Evolutionary conservation across 2,888 invertebrate genomes (phyloP), one percentile per base, ranked within the genome.

Genomic region (Steinernema hermaphroditum): DNA sequence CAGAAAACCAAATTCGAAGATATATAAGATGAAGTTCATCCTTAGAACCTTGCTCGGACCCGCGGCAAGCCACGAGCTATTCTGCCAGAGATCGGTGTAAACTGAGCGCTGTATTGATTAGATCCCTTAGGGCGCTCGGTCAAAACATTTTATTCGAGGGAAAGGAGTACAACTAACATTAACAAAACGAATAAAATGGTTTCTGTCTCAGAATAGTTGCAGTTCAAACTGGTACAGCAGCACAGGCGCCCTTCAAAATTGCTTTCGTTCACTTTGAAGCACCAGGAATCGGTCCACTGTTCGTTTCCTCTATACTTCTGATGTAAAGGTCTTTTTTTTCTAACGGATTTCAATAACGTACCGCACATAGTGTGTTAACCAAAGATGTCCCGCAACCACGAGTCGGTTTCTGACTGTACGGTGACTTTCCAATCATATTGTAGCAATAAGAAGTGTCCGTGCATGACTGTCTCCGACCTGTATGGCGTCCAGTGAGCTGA

Each of bases 191-290:
- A 12, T 32, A 29, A 37, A 8, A 6, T 50, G 2, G 46, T 19
- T 19, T 46, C n/a, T 46, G 6, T 46, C 16, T 16, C 16, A 32
- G 32, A 24, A 32, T 16, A 62, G 34, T 62, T 62, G 62, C 62
- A 54, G 41, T 37, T 71, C 27, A 14, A 19, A 14, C 27, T 29
- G n/a, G 29, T 57, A 37, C 71, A 71, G n/a, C 71, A 71, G 54
- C 71, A 71, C 0, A 71, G 37, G 14, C 34, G 29, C 19, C 54
- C 71, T 9, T 16, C 27, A 16, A 32, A 8, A 1, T n/a, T 9
- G 32, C 4, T 62, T 29, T 62, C 62, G 62, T 62, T 32, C 1
- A 62, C 32, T 1, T n/a, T 24, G 32, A 62, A 62, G 16, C 62
- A 62, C 62, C 62, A 62, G 1, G 32, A 37, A 12, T 37, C 12